A percentile compares a stretch with the other conserved stretches of the same genome.
These are phyloP conservation scores for Pimpla rufipes DNA, from an alignment of 2,888 invertebrate species.

Conservation along the genomic window DNA sequence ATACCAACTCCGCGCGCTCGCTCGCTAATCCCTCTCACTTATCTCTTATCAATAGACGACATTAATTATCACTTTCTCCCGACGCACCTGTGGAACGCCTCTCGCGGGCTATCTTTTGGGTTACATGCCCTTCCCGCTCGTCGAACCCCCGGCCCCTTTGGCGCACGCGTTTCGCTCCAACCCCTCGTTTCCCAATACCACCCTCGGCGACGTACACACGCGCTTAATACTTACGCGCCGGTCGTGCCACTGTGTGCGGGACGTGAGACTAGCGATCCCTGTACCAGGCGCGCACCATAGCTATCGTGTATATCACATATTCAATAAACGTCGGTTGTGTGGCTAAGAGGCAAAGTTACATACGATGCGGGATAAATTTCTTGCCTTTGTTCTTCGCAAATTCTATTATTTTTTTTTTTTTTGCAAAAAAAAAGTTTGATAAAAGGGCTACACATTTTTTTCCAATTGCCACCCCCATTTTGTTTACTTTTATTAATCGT, in stretches of 20 bases:
- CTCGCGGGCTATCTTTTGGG: slow-evolving; percentile 53
- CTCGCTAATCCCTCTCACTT: slow-evolving; percentile 76
- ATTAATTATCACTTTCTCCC: slow-evolving; percentile 79
- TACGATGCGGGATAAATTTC: background rate
- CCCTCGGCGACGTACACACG: background rate
- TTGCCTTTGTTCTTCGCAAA: background rate
- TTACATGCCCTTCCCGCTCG: slow-evolving; percentile 18
- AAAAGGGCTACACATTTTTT: no score
- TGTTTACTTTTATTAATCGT: no score
- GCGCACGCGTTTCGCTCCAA: background rate
- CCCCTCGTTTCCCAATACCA: background rate
- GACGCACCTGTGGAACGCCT: slow-evolving; percentile 75
- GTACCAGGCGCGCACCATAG: no score
- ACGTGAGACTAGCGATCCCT: background rate
- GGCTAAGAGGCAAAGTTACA: background rate
- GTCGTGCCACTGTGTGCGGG: no score
- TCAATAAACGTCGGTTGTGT: slow-evolving; percentile 8
- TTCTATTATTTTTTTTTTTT: background rate
- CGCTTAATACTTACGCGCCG: background rate
- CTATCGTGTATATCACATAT: slow-evolving; percentile 9
- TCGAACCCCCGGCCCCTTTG: slow-evolving; percentile 17
- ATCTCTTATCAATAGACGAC: slow-evolving; percentile 81
- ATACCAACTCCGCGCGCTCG: background rate
- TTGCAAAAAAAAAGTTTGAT: no score
- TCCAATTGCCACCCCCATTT: no score